Conservation (phyloP, 2,888 invertebrate genomes). For the Vanessa cardui region DNA sequence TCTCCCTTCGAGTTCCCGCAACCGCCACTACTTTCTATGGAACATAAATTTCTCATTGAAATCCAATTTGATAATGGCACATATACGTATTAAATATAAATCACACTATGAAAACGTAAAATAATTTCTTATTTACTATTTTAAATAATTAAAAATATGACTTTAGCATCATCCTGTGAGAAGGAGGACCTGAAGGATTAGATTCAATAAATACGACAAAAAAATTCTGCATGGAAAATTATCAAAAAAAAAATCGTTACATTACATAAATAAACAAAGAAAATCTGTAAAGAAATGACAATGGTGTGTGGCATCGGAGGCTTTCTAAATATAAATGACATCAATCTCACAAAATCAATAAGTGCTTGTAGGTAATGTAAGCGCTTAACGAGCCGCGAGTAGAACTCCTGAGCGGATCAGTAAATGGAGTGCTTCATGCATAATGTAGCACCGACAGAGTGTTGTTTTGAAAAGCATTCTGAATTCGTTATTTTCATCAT, state of each 20-base stretch:
- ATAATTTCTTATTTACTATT: background rate
- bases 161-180: no score
- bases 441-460: constrained; percentile 80
- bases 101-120: no score
- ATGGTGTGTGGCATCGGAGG: background rate
- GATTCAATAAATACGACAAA: no score
- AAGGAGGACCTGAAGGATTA: no score
- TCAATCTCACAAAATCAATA: constrained; percentile 79
- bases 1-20: constrained; percentile 24
- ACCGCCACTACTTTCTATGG: constrained; percentile 10
- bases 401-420: constrained; percentile 81
- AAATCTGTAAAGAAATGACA: background rate
- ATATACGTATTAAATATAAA: background rate
- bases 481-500: constrained; percentile 81
- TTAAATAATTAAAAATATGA: background rate
- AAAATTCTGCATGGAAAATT: no score
- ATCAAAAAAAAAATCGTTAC: background rate
- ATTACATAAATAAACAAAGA: background rate
- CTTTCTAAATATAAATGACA: constrained; percentile 63
- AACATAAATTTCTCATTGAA: background rate
- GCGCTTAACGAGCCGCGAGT: constrained; percentile 81
- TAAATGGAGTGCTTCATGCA: constrained; percentile 83
- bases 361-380: constrained; percentile 81
- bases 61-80: background rate
- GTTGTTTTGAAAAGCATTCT: constrained; percentile 82